Percentiles rank a stretch among this genome's conserved stretches.
Conservation (phyloP, 2,888 invertebrate species). For the Schizaphis graminum region DNA sequence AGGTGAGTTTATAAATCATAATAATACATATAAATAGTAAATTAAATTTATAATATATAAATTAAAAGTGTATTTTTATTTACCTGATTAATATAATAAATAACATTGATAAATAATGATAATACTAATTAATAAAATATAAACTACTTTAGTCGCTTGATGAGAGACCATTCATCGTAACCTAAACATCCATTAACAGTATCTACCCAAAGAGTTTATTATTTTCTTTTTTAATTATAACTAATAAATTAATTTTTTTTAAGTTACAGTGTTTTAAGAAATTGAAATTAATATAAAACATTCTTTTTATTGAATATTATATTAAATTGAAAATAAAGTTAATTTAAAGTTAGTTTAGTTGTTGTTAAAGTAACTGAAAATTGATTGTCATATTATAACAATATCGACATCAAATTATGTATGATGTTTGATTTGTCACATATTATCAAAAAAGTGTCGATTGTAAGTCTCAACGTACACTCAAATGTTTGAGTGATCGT, state of each 20-base stretch:
- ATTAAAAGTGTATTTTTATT: not conserved
- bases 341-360: not conserved
- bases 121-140: conserved; percentile 7
- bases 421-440: not conserved
- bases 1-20: not conserved
- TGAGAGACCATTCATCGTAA: not conserved
- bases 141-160: not conserved
- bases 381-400: not conserved
- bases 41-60: not conserved
- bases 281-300: not conserved
- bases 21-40: not conserved
- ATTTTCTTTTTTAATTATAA: not conserved
- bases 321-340: not conserved
- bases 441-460: not conserved
- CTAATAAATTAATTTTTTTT: not conserved
- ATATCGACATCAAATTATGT: not conserved
- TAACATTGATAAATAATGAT: conserved; percentile 7
- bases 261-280: not conserved
- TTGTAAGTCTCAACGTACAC: not conserved
- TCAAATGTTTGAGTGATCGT: not conserved
- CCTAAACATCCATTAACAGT: conserved; percentile 8
- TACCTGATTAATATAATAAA: not conserved
- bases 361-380: not conserved
- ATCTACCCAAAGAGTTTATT: not conserved
- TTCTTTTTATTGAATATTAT: not conserved